Evolutionary conservation across 2,797 vertebrate genomes (phyloP).

Genomic region (Selene dorsalis): DNA sequence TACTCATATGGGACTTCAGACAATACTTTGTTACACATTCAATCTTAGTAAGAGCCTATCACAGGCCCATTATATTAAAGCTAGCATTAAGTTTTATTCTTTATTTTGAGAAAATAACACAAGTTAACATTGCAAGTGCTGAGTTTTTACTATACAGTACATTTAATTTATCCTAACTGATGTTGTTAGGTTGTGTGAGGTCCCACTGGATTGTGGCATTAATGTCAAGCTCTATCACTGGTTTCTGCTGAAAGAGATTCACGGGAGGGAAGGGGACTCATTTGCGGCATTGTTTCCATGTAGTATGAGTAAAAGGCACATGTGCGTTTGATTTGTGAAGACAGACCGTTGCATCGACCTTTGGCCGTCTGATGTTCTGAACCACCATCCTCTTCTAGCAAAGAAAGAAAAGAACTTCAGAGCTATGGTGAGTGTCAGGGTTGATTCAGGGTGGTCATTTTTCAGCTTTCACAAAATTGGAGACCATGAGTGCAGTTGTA

Average conservation of each 20-base stretch:
- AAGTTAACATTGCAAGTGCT: too few relatives aligned
- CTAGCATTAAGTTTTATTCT: too few relatives aligned
- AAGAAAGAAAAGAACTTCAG: conserved; percentile 34
- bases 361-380: conserved; percentile 47
- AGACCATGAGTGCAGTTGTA: conserved; percentile 63
- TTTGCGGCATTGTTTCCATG: conserved; percentile 45
- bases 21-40: background rate
- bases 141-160: background rate
- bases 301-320: conserved; percentile 47
- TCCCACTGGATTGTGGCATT: conserved; percentile 28
- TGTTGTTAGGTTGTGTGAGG: conserved; percentile 21
- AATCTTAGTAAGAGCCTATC: background rate
- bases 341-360: conserved; percentile 44
- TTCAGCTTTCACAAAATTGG: conserved; percentile 68
- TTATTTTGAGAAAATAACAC: too few relatives aligned
- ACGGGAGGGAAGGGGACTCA: conserved; percentile 20
- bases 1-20: background rate
- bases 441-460: conserved; percentile 60
- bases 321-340: conserved; percentile 48
- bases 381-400: conserved; percentile 5
- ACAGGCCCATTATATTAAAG: background rate
- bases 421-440: conserved; percentile 50
- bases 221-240: conserved; percentile 32
- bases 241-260: conserved; percentile 13
- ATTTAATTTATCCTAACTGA: background rate